Evolutionary conservation across 2,888 invertebrate genomes (phyloP).

Genomic region (Yponomeuta malinellus): DNA sequence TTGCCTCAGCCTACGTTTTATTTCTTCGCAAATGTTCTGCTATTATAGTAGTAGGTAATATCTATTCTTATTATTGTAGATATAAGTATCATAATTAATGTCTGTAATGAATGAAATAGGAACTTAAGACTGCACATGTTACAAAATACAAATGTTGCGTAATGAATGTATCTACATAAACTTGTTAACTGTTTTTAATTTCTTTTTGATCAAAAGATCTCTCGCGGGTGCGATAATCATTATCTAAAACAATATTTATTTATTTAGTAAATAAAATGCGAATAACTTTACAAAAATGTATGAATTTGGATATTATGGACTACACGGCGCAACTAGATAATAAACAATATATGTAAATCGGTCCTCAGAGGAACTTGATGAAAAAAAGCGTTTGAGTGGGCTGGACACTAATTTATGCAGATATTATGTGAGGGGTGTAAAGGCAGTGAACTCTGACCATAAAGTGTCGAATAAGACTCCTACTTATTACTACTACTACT

Average conservation of each 20-base stretch:
- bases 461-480: no score
- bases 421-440: no score
- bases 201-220: conserved; percentile 11
- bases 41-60: not conserved
- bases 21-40: not conserved
- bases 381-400: no score
- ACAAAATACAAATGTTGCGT: conserved; percentile 4
- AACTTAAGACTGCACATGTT: conserved; percentile 13
- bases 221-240: not conserved
- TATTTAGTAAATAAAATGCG: no score
- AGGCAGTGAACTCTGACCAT: no score
- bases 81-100: conserved; percentile 12
- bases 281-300: no score
- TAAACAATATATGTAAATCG: no score
- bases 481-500: no score
- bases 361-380: no score
- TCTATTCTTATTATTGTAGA: conserved; percentile 10
- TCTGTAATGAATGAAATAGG: conserved; percentile 9
- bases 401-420: no score
- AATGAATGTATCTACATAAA: not conserved
- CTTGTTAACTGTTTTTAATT: conserved; percentile 9
- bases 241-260: not conserved
- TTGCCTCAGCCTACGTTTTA: not conserved
- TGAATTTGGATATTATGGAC: no score
- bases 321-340: no score